phyloP scores from a whole-genome alignment of 1,140 invertebrate genomes.

The Tetramorium alpestre region DNA sequence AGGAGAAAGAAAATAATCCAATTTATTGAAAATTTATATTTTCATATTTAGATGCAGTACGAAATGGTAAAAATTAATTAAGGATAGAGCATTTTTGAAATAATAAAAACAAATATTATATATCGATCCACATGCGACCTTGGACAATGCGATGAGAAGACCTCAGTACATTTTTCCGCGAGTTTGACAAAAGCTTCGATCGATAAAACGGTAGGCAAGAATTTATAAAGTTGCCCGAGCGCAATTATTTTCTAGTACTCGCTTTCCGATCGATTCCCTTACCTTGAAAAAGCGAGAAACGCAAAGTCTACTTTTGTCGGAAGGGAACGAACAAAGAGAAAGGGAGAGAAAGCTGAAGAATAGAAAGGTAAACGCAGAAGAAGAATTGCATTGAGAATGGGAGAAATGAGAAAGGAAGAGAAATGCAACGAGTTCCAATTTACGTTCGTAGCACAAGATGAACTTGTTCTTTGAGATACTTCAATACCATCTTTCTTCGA shows the following conservation, averaged over 20 bases:
- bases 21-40: not conserved
- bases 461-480: conserved; percentile 33
- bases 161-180: not conserved
- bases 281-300: not conserved
- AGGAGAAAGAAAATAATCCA: not conserved
- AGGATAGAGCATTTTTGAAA: not conserved
- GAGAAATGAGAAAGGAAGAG: conserved; percentile 23
- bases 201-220: conserved; percentile 34
- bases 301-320: conserved; percentile 45
- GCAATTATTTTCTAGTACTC: conserved; percentile 46
- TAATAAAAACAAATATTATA: not conserved
- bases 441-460: conserved; percentile 8
- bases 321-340: conserved; percentile 2
- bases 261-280: conserved; percentile 62
- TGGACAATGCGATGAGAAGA: not conserved
- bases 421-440: conserved; percentile 38
- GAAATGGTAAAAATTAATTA: not conserved
- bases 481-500: conserved; percentile 34
- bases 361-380: conserved; percentile 46
- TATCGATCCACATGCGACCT: not conserved
- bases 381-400: conserved; percentile 53
- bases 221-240: conserved; percentile 33
- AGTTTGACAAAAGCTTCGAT: conserved; percentile 23
- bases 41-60: not conserved
- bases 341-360: conserved; percentile 25